Percentiles rank a stretch among this genome's conserved stretches.
Conservation (phyloP, 2,888 invertebrate species). For the Orthosia cruda region DNA sequence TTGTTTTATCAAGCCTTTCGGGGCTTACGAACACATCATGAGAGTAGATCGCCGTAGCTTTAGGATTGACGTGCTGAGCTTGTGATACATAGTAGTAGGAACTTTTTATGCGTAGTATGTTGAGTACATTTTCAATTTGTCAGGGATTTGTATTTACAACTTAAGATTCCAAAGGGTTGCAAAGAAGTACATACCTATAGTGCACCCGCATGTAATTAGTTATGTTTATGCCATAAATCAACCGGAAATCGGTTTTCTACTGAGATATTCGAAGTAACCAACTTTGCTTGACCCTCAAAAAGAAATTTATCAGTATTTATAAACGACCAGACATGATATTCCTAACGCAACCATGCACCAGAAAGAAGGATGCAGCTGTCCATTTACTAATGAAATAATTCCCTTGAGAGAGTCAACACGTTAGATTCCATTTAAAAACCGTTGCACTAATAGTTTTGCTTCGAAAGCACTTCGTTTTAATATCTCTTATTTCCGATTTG, state of each 20-base stretch:
- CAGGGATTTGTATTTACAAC: background rate
- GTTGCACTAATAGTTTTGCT: conserved; percentile 2
- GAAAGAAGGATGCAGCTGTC: background rate
- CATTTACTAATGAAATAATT: background rate
- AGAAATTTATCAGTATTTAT: background rate
- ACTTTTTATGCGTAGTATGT: background rate
- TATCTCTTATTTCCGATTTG: conserved; percentile 4
- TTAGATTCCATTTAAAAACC: background rate
- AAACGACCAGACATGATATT: background rate
- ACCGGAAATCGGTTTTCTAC: background rate
- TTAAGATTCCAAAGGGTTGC: background rate
- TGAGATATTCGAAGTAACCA: too few species aligned
- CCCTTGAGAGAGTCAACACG: background rate
- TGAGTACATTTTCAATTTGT: background rate
- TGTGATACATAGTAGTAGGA: background rate
- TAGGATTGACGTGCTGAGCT: background rate
- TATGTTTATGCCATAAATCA: background rate
- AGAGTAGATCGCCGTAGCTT: conserved; percentile 11
- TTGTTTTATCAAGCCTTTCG: conserved; percentile 17
- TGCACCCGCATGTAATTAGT: too few species aligned
- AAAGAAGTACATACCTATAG: too few species aligned
- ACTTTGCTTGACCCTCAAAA: too few species aligned
- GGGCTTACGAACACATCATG: conserved; percentile 8
- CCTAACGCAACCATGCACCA: background rate
- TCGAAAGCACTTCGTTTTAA: background rate